phyloP scores from a whole-genome alignment of 2,888 invertebrate genomes.

The Dicroscelio sp. region DNA sequence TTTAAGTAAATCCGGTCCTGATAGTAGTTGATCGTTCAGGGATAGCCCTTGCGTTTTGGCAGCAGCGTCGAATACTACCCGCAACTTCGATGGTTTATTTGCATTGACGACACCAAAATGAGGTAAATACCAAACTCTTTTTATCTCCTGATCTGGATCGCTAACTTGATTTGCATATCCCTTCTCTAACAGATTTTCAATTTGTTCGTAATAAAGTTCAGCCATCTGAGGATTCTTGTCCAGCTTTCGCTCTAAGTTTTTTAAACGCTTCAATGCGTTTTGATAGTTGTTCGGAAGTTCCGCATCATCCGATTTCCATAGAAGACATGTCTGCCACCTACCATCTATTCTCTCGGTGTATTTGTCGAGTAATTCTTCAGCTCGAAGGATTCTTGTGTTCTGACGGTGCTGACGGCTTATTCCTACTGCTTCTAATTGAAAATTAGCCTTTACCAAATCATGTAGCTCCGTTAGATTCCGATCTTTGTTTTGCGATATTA shows the following conservation, averaged over 20 bases:
- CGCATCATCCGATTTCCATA: slow-evolving; percentile 48
- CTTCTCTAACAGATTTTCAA: not conserved
- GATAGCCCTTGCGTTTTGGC: slow-evolving; percentile 80
- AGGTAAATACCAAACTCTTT: not conserved
- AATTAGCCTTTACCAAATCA: not conserved
- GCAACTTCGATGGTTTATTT: slow-evolving; percentile 82
- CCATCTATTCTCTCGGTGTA: not conserved
- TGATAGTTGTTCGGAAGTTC: not conserved
- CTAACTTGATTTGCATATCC: not conserved
- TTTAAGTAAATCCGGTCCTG: slow-evolving; percentile 86
- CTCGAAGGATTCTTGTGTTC: not conserved
- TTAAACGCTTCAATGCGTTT: slow-evolving; percentile 18
- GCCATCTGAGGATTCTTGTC: not conserved
- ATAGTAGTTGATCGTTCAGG: slow-evolving; percentile 86
- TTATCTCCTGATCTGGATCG: not conserved
- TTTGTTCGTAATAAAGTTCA: not conserved
- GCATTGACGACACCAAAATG: not conserved
- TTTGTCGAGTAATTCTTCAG: not conserved
- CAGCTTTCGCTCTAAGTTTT: not conserved
- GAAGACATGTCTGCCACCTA: slow-evolving; percentile 49
- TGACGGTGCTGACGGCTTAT: not conserved
- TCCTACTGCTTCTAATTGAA: not conserved
- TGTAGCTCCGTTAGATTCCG: not conserved
- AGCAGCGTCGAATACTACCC: slow-evolving; percentile 87
- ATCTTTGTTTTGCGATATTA: too few species aligned